These are phyloP conservation scores for Clostera curtula DNA, from an alignment of 2,888 invertebrate species.

Conservation along the genomic window DNA sequence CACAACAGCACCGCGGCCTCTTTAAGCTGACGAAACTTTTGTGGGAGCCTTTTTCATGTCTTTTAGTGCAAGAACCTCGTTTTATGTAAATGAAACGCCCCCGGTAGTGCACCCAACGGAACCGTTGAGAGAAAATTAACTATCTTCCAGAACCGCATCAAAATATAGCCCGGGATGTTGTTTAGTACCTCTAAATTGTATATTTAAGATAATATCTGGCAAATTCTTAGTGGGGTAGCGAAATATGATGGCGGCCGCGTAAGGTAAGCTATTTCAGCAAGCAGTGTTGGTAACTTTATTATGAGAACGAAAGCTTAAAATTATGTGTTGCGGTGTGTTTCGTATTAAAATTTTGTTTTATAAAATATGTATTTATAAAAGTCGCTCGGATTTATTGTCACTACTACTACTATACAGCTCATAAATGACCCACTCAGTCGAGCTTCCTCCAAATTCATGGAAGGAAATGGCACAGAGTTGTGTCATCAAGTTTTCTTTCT, in stretches of 20 bases:
- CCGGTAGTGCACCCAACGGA: conserved; percentile 21
- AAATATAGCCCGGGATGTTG: conserved; percentile 10
- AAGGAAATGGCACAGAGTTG: no score
- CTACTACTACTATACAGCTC: no score
- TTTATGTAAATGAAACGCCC: conserved; percentile 24
- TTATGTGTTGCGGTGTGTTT: no score
- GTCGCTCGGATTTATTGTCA: no score
- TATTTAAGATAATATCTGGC: not conserved
- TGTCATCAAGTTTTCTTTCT: no score
- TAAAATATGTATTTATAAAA: no score
- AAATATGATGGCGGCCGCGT: conserved; percentile 2
- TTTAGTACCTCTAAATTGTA: not conserved
- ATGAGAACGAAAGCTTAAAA: no score
- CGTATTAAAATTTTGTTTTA: no score
- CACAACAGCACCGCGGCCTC: conserved; percentile 12
- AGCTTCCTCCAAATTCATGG: no score
- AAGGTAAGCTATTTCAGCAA: no score
- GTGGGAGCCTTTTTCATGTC: conserved; percentile 18
- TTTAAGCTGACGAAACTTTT: conserved; percentile 8
- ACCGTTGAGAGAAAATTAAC: conserved; percentile 21
- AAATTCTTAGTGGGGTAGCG: not conserved
- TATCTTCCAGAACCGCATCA: conserved; percentile 15
- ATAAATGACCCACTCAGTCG: no score
- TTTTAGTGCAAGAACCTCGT: conserved; percentile 19
- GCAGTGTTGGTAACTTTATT: conserved; percentile 1